A percentile compares a stretch with the other conserved stretches of the same genome.
Conservation (phyloP, 2,888 invertebrate species). For the Periphyllus acericola region DNA sequence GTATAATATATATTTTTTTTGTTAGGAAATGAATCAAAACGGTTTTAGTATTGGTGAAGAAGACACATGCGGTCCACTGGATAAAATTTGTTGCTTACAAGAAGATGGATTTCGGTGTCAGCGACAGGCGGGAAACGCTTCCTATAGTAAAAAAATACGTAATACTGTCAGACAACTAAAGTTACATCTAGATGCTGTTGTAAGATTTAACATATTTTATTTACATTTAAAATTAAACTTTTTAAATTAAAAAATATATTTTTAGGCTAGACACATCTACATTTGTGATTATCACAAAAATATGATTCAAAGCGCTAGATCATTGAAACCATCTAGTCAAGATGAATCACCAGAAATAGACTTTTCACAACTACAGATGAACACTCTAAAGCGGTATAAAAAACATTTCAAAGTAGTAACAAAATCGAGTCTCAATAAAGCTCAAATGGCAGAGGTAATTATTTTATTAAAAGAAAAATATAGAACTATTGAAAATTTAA, state of each 20-base stretch:
- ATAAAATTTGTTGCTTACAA: constrained; percentile 91
- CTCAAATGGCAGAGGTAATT: constrained; percentile 93
- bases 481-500: too few species aligned
- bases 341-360: constrained; percentile 94
- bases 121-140: constrained; percentile 91
- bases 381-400: constrained; percentile 93
- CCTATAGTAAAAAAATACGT: constrained; percentile 96
- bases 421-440: constrained; percentile 91
- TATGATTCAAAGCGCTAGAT: constrained; percentile 94
- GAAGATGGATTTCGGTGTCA: constrained; percentile 88
- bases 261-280: constrained; percentile 80
- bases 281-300: constrained; percentile 97
- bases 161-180: constrained; percentile 94
- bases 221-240: background rate
- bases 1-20: background rate
- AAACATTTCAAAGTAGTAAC: constrained; percentile 92
- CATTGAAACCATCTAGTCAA: constrained; percentile 94
- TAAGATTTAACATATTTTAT: constrained; percentile 67
- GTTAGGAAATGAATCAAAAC: constrained; percentile 69
- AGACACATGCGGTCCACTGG: constrained; percentile 86
- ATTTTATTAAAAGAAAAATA: constrained; percentile 20
- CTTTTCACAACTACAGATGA: constrained; percentile 91
- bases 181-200: constrained; percentile 83
- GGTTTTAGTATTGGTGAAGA: constrained; percentile 92
- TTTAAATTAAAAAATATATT: background rate